phyloP scores from a whole-genome alignment of 2,888 invertebrate genomes.

The Meta bourneti region DNA sequence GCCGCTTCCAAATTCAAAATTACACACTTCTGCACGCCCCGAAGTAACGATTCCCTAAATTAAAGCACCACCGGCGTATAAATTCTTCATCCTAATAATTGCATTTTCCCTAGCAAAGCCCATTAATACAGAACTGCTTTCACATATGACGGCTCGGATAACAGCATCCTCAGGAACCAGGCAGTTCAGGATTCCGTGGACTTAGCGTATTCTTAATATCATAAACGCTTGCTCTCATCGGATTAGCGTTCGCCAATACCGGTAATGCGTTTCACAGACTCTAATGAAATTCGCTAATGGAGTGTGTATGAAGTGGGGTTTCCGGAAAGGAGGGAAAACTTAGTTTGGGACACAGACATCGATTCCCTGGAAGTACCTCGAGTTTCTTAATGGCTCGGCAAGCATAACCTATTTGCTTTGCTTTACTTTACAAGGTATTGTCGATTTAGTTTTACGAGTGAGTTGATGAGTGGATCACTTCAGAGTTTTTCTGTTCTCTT shows the following conservation, averaged over 20 bases:
- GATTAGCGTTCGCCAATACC: conserved; percentile 54
- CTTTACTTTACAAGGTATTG: too few relatives aligned
- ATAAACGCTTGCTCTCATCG: conserved; percentile 48
- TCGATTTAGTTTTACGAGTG: too few relatives aligned
- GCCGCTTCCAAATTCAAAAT: not conserved
- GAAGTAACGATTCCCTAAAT: not conserved
- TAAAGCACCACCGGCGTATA: not conserved
- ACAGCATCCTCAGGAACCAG: not conserved
- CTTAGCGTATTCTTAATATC: conserved; percentile 50
- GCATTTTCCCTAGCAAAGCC: not conserved
- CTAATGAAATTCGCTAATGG: conserved; percentile 62
- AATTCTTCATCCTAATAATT: conserved; percentile 9
- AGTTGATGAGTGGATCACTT: too few relatives aligned
- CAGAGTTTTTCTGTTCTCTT: too few relatives aligned
- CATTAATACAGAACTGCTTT: not conserved
- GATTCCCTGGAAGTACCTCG: not conserved
- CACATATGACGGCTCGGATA: not conserved
- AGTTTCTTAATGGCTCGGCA: conserved; percentile 1
- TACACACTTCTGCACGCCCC: not conserved
- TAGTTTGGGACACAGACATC: not conserved
- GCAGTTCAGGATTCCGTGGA: not conserved
- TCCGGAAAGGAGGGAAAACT: conserved; percentile 9
- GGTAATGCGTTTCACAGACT: conserved; percentile 39
- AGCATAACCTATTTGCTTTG: not conserved
- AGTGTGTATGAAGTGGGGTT: not conserved